Percentiles rank a stretch among this genome's conserved stretches.
phyloP scores from a whole-genome alignment of 2,888 invertebrate genomes.

The Troides helena region DNA sequence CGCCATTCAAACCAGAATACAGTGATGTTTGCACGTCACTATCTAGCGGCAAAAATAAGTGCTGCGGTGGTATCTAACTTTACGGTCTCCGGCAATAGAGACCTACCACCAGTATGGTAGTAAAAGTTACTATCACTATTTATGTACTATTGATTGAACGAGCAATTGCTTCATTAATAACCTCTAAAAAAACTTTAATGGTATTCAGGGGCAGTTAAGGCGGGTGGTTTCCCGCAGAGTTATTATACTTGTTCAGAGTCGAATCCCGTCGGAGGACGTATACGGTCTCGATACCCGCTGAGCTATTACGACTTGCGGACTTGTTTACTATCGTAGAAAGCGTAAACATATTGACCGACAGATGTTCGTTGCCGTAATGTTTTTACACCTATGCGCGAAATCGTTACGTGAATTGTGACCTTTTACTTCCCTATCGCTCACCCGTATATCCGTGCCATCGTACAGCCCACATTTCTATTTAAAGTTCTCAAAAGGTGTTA shows the following conservation, averaged over 20 bases:
- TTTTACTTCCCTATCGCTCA: constrained; percentile 53
- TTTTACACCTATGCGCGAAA: constrained; percentile 44
- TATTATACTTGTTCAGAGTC: constrained; percentile 12
- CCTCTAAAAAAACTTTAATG: not conserved
- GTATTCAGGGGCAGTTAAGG: constrained; percentile 5
- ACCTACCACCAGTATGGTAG: too few relatives aligned
- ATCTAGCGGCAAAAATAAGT: too few relatives aligned
- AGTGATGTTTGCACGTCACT: too few relatives aligned
- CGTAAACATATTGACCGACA: constrained; percentile 17
- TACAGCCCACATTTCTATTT: constrained; percentile 27
- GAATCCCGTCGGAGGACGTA: constrained; percentile 3
- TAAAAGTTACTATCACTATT: too few relatives aligned
- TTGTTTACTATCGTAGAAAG: constrained; percentile 16
- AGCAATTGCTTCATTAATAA: not conserved
- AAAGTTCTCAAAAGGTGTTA: constrained; percentile 26
- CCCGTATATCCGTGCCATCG: constrained; percentile 38
- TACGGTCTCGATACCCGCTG: constrained; percentile 18
- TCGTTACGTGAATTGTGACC: constrained; percentile 58
- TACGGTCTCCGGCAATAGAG: too few relatives aligned
- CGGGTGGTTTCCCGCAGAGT: constrained; percentile 6
- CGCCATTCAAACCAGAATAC: too few relatives aligned
- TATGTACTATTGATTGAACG: not conserved
- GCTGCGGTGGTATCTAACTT: too few relatives aligned
- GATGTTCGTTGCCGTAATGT: constrained; percentile 33
- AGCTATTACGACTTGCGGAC: constrained; percentile 15